Conservation (phyloP, 1,140 invertebrate species). For the Anastrepha obliqua region DNA sequence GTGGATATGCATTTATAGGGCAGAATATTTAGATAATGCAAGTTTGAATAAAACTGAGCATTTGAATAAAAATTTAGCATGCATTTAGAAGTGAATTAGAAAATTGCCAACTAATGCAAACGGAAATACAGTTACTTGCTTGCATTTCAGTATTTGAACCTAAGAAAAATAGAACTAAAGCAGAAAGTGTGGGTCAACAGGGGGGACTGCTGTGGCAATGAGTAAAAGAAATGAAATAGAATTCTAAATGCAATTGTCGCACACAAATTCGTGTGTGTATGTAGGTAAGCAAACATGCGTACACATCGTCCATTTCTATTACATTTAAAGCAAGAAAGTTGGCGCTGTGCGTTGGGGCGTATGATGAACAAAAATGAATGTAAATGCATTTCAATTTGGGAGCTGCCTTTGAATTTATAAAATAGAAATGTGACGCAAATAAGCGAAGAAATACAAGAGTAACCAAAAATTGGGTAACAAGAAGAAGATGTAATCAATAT, state of each 20-base stretch:
- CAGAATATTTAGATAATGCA: not conserved
- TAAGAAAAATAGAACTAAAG: not conserved
- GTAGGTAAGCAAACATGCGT: not conserved
- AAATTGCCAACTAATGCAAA: slow-evolving; percentile 48
- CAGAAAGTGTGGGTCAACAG: not conserved
- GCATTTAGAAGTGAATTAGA: slow-evolving; percentile 40
- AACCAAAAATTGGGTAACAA: too few relatives aligned
- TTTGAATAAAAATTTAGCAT: slow-evolving; percentile 26
- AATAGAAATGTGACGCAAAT: too few relatives aligned
- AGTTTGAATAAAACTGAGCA: not conserved
- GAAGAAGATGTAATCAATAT: too few relatives aligned
- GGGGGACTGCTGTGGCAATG: too few relatives aligned
- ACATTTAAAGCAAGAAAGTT: not conserved
- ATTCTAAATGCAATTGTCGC: slow-evolving; percentile 13
- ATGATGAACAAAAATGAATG: slow-evolving; percentile 32
- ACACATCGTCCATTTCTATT: not conserved
- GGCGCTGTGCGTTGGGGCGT: slow-evolving; percentile 31
- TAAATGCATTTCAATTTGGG: not conserved
- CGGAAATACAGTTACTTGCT: not conserved
- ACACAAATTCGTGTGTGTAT: not conserved
- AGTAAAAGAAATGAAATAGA: slow-evolving; percentile 13
- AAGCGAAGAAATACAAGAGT: too few relatives aligned
- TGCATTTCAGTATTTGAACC: not conserved
- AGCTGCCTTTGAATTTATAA: too few relatives aligned
- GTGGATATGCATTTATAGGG: not conserved